Evolutionary conservation across 2,113 vertebrate genomes (phyloP), one percentile per base, ranked within the genome.

Genomic region (Lepidothrix coronata): DNA sequence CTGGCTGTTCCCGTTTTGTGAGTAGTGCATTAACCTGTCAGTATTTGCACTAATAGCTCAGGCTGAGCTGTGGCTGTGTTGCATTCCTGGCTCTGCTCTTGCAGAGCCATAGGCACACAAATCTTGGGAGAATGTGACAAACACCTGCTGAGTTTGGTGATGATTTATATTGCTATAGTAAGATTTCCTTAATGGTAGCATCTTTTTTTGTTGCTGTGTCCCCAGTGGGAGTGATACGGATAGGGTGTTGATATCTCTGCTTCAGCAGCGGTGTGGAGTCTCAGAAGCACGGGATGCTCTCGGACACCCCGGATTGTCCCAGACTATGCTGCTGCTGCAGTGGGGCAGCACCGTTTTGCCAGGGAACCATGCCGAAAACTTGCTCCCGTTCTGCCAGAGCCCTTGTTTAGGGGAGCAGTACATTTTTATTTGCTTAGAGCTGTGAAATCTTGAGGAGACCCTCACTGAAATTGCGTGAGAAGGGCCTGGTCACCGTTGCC

Each of bases 91-190:
- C 41, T 79, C 23, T 5, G 8, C 15, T 68, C 46, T 65, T 52
- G 55, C 41, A 43, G n/a, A 67, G 28, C 2, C 6, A 14, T 16
- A 68, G 30, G 58, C 30, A n/a, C 44, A 5, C 43, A 17, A 21
- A 0, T 13, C 46, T 59, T 1, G 0, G 25, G 55, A 79, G 44
- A 27, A 4, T 0, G 0, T 59, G 41, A 52, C 22, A 19, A 58
- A 14, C 15, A 73, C 1, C 51, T 79, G 49, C 41, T 24, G 67
- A 28, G 8, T 76, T 73, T 58, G 66, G 35, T 88, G 24, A 12
- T 24, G 5, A 24, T 90, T 76, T 58, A 21, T 23, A 14, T 24
- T 58, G 23, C 46, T 83, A 13, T 54, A 55, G 65, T 57, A 35
- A 21, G 8, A 22, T 35, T 74, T 78, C 35, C 18, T 31, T 67